These are phyloP conservation scores for Odontamblyopus rebecca DNA, from an alignment of 2,797 vertebrate species.

Conservation along the genomic window DNA sequence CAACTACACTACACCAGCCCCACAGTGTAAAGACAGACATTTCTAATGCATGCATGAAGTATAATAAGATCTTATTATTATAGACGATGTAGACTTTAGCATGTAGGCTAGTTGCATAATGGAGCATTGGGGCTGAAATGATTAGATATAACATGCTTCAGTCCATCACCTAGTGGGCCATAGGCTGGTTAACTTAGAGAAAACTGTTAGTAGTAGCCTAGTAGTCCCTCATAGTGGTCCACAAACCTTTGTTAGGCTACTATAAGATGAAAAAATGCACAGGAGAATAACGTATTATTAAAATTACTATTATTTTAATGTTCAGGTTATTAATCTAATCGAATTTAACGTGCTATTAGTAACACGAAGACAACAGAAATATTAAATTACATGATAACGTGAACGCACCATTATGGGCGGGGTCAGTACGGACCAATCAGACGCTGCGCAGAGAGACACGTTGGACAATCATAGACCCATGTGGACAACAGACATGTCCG, in stretches of 20 bases:
- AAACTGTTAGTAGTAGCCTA: neutral
- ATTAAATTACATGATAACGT: conserved; percentile 15
- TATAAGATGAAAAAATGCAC: neutral
- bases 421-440: conserved; percentile 44
- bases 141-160: conserved; percentile 67
- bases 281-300: neutral
- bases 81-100: conserved; percentile 17
- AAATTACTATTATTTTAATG: neutral
- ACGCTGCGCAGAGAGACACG: conserved; percentile 55
- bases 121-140: conserved; percentile 62
- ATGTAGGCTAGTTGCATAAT: conserved; percentile 52
- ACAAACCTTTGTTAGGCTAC: neutral
- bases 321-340: neutral
- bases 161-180: conserved; percentile 19
- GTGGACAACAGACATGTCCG: conserved; percentile 40
- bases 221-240: neutral
- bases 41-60: too few species aligned
- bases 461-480: conserved; percentile 10
- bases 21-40: neutral
- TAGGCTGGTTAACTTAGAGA: neutral
- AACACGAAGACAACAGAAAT: neutral
- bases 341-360: neutral
- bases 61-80: neutral
- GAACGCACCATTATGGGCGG: conserved; percentile 55
- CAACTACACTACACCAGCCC: neutral